Evolutionary conservation across 1,140 invertebrate species (phyloP), one percentile per base, ranked within the genome.

Genomic region (Cydia pomonella): DNA sequence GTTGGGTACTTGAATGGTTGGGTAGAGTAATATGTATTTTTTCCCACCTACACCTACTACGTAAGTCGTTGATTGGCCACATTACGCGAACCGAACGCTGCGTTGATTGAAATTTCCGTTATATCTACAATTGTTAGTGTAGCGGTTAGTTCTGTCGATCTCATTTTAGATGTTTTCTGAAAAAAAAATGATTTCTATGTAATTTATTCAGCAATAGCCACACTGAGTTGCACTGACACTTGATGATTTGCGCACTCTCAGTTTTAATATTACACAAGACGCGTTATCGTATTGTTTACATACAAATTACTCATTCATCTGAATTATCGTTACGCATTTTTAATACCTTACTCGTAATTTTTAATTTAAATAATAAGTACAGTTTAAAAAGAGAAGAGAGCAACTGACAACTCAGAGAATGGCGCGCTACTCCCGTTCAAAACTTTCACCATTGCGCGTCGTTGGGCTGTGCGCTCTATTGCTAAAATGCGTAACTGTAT

Each of bases 101-200:
- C 50, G 78, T 78, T 79, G 78, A 81, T 81, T 81, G 77, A 76
- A 76, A 73, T 77, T 78, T 81, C 78, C 78, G 78, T 78, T 73
- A 77, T 75, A 53, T 72, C 44, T 62, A 76, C 75, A 79, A 73
- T 71, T 38, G 64, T n/a, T 21, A 38, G 53, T 23, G 21, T n/a
- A 18, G n/a, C 10, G 53, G 9, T 53, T 53, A 53, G 50, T 59
- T 59, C 18, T 59, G 7, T 59, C 53, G 10, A 10, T 59, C 12
- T 23, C 6, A 50, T 23, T 59, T 21, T 5, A 59, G 53, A 18
- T 59, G 41, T 13, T 44, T 44, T 2, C 2, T 44, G 4, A 13
- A 21, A 44, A 13, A 53, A 44, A 41, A 12, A 1, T 41, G 13
- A 16, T 13, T 44, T 44, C 12, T 44, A 12, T 12, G 6, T 10